These are phyloP conservation scores for Xenopus petersii DNA, from an alignment of 2,797 vertebrate species.

Conservation along the genomic window DNA sequence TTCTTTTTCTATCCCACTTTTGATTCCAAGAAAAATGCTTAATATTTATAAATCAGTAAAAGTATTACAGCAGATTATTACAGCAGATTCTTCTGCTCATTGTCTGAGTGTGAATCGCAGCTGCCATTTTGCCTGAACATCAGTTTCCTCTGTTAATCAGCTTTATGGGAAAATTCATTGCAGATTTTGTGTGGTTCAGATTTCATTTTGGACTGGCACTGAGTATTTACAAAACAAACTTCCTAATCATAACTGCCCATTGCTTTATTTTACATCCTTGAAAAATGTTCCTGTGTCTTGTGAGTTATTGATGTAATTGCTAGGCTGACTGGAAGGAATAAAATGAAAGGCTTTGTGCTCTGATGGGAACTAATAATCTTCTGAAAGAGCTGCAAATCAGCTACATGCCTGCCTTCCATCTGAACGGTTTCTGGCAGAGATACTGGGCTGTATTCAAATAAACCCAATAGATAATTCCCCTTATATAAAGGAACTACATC, in stretches of 20 bases:
- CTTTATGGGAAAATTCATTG: background rate
- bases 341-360: conserved; percentile 45
- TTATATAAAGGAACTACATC: no score
- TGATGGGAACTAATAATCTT: conserved; percentile 47
- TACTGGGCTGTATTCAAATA: background rate
- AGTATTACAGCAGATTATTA: no score
- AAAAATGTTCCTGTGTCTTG: conserved; percentile 23
- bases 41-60: no score
- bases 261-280: conserved; percentile 28
- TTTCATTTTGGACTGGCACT: conserved; percentile 12
- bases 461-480: no score
- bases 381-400: conserved; percentile 29
- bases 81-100: no score
- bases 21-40: no score
- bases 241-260: conserved; percentile 42
- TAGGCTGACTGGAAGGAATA: conserved; percentile 27
- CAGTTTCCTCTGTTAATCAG: conserved; percentile 4
- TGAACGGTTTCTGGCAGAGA: background rate
- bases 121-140: background rate
- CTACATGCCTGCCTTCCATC: conserved; percentile 31
- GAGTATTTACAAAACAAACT: conserved; percentile 40
- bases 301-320: conserved; percentile 35
- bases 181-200: conserved; percentile 10
- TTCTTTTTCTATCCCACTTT: no score
- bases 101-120: background rate